These are phyloP conservation scores for Drosophila borealis DNA, from an alignment of 2,888 invertebrate species.

Conservation along the genomic window DNA sequence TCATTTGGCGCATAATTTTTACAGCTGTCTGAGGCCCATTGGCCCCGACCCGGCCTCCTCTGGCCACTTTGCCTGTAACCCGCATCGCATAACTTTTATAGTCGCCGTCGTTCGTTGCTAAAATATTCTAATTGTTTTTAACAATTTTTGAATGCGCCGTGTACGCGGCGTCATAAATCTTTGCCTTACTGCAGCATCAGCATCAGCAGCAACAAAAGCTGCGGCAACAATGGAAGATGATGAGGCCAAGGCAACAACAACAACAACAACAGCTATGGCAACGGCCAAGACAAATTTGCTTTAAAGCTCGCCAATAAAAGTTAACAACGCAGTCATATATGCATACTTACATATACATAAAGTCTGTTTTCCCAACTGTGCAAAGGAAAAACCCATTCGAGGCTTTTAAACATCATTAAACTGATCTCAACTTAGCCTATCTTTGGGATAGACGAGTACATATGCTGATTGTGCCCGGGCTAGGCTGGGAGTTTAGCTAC, in stretches of 20 bases:
- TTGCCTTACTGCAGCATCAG: constrained; percentile 62
- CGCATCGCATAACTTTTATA: constrained; percentile 76
- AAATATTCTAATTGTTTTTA: constrained; percentile 80
- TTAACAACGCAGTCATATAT: constrained; percentile 68
- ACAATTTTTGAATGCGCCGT: constrained; percentile 77
- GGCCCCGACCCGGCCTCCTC: background rate
- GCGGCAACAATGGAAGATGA: constrained; percentile 54
- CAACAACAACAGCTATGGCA: constrained; percentile 28
- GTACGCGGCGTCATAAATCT: constrained; percentile 76
- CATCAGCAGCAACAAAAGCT: constrained; percentile 43
- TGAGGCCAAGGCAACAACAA: constrained; percentile 56
- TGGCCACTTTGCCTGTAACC: constrained; percentile 36
- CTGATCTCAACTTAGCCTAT: constrained; percentile 12
- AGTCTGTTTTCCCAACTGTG: constrained; percentile 35
- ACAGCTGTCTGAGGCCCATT: constrained; percentile 58
- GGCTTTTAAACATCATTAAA: constrained; percentile 49
- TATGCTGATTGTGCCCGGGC: constrained; percentile 7
- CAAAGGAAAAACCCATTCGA: constrained; percentile 31
- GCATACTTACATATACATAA: constrained; percentile 57
- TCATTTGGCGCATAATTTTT: constrained; percentile 78
- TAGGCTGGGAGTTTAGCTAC: background rate
- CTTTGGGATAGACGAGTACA: background rate
- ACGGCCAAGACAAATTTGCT: constrained; percentile 76
- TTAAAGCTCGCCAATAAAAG: constrained; percentile 80
- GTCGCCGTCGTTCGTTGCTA: constrained; percentile 71